Conservation (phyloP, 2,888 invertebrate species). For the Eupithecia abbreviata region DNA sequence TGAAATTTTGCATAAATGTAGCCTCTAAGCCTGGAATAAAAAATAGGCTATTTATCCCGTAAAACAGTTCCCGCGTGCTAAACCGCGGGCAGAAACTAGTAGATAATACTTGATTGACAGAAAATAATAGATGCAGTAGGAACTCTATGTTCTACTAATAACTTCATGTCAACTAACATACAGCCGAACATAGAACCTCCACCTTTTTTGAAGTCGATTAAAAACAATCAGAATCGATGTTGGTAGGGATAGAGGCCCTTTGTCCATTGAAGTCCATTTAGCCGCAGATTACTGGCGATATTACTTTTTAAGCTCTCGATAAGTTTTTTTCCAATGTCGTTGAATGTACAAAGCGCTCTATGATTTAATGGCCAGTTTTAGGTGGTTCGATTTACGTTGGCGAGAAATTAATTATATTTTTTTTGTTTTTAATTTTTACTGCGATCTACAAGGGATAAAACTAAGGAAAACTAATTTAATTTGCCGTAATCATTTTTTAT, state of each 20-base stretch:
- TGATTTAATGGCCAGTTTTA: constrained; percentile 3
- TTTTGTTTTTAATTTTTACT: neutral
- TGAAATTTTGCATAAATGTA: too few relatives aligned
- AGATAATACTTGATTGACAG: too few relatives aligned
- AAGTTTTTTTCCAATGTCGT: neutral
- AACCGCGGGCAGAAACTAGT: too few relatives aligned
- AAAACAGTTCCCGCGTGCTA: too few relatives aligned
- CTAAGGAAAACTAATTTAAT: neutral
- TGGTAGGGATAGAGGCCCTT: too few relatives aligned
- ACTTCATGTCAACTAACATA: too few relatives aligned
- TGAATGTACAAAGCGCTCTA: neutral
- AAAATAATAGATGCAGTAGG: too few relatives aligned
- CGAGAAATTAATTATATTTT: neutral
- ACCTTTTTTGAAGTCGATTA: too few relatives aligned
- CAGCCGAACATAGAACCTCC: too few relatives aligned
- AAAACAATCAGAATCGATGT: neutral
- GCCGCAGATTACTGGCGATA: neutral
- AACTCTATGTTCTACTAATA: too few relatives aligned
- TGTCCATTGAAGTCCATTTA: neutral
- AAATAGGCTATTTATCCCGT: too few relatives aligned
- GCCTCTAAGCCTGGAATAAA: too few relatives aligned
- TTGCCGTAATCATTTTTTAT: neutral
- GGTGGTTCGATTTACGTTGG: neutral
- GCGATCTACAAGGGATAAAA: neutral
- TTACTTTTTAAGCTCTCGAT: neutral